phyloP scores from a whole-genome alignment of 2,113 vertebrate genomes.

The Ahaetulla prasina region DNA sequence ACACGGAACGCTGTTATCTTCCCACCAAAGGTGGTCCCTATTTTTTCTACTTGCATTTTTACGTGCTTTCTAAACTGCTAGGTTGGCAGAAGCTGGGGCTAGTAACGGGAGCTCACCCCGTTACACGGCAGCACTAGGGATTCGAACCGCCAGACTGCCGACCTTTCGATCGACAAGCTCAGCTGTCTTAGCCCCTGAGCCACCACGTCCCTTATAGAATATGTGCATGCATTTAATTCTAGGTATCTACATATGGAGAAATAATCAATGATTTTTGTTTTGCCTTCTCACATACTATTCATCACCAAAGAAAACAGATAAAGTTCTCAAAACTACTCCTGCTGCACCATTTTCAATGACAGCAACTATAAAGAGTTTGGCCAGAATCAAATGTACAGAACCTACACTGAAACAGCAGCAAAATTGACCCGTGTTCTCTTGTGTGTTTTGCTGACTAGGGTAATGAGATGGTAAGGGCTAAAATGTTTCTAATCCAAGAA shows the following conservation, averaged over 20 bases:
- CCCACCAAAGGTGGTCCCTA: no score
- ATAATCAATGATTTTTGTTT: background rate
- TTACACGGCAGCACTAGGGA: no score
- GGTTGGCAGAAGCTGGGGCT: no score
- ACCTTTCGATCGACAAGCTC: no score
- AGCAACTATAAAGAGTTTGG: background rate
- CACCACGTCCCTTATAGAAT: no score
- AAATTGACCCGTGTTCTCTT: slow-evolving; percentile 11
- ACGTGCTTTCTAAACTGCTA: no score
- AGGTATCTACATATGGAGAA: background rate
- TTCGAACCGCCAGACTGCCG: no score
- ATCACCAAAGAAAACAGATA: background rate
- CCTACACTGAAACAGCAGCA: background rate
- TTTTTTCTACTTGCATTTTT: no score
- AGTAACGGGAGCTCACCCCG: no score
- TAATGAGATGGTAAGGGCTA: slow-evolving; percentile 19
- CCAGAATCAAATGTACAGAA: background rate
- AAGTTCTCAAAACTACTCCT: background rate
- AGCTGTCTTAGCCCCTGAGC: no score
- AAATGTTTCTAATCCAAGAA: slow-evolving; percentile 31
- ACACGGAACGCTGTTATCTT: no score
- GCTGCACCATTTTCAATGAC: background rate
- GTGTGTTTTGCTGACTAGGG: slow-evolving; percentile 21
- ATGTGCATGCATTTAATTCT: background rate
- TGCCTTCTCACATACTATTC: background rate